Evolutionary conservation across 2,113 vertebrate genomes (phyloP).

Genomic region (Limanda limanda): DNA sequence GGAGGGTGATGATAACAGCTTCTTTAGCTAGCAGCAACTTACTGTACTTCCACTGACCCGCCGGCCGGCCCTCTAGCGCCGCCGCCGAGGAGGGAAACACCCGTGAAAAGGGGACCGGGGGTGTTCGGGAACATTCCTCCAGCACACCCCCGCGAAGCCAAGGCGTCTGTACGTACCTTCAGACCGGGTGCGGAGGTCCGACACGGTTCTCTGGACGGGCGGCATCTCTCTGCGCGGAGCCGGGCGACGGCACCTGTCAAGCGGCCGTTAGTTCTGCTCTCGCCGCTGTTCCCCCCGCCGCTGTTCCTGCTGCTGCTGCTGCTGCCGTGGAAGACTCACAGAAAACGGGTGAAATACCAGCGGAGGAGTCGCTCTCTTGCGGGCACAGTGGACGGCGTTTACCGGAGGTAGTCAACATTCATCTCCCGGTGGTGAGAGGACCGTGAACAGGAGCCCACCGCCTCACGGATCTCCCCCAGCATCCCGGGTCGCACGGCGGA

Average conservation of each 20-base stretch:
- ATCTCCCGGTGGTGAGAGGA: slow-evolving; percentile 37
- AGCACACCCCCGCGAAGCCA: not conserved
- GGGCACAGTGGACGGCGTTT: slow-evolving; percentile 10
- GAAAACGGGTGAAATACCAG: slow-evolving; percentile 48
- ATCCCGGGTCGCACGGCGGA: slow-evolving; percentile 50
- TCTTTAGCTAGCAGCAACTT: slow-evolving; percentile 64
- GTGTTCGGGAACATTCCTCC: not conserved
- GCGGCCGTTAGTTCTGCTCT: slow-evolving; percentile 49
- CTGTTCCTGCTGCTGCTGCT: slow-evolving; percentile 1
- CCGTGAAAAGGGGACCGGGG: not conserved
- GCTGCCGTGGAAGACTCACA: slow-evolving; percentile 54
- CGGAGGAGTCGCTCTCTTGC: slow-evolving; percentile 52
- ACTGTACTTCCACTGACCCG: slow-evolving; percentile 32
- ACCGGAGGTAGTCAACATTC: slow-evolving; percentile 13
- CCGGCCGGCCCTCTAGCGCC: slow-evolving; percentile 31
- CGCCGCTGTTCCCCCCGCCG: slow-evolving; percentile 15
- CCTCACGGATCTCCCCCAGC: slow-evolving; percentile 36
- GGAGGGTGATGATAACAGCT: slow-evolving; percentile 10
- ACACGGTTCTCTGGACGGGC: slow-evolving; percentile 91
- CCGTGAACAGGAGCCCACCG: slow-evolving; percentile 31
- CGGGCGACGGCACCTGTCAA: slow-evolving; percentile 82
- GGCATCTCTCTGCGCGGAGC: slow-evolving; percentile 82
- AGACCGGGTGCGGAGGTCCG: slow-evolving; percentile 89
- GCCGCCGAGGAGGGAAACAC: slow-evolving; percentile 15
- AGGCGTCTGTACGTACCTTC: slow-evolving; percentile 85